Conservation (phyloP, 2,888 invertebrate species). For the Aphodius sticticus region DNA sequence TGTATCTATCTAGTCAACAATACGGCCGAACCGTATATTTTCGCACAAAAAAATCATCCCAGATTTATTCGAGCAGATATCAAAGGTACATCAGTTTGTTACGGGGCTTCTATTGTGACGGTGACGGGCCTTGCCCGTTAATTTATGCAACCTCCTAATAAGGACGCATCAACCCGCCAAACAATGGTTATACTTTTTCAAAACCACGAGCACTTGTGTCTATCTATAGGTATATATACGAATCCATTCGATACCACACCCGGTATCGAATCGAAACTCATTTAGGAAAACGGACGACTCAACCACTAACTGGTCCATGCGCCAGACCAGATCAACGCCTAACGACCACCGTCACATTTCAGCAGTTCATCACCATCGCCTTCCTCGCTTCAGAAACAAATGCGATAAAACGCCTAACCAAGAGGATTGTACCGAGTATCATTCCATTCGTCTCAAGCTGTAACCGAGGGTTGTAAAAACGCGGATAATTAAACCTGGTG, state of each 20-base stretch:
- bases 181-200: slow-evolving; percentile 46
- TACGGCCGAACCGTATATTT: slow-evolving; percentile 56
- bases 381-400: no score
- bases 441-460: not conserved
- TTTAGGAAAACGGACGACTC: no score
- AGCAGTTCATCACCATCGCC: no score
- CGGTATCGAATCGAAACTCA: no score
- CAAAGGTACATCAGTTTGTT: slow-evolving; percentile 54
- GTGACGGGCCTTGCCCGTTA: slow-evolving; percentile 48
- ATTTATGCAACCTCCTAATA: slow-evolving; percentile 57
- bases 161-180: slow-evolving; percentile 50
- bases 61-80: slow-evolving; percentile 56
- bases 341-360: no score
- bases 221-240: not conserved
- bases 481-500: not conserved
- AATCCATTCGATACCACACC: not conserved
- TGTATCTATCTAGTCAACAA: slow-evolving; percentile 58
- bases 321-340: no score
- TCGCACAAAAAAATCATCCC: slow-evolving; percentile 56
- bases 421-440: no score
- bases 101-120: slow-evolving; percentile 54
- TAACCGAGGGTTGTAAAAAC: not conserved
- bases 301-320: no score
- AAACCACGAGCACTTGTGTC: slow-evolving; percentile 5
- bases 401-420: no score